Evolutionary conservation across 53 echinoderm and acorn worm genomes (phyloP), one percentile per base, ranked within the genome.

Genomic region (Paracentrotus lividus): DNA sequence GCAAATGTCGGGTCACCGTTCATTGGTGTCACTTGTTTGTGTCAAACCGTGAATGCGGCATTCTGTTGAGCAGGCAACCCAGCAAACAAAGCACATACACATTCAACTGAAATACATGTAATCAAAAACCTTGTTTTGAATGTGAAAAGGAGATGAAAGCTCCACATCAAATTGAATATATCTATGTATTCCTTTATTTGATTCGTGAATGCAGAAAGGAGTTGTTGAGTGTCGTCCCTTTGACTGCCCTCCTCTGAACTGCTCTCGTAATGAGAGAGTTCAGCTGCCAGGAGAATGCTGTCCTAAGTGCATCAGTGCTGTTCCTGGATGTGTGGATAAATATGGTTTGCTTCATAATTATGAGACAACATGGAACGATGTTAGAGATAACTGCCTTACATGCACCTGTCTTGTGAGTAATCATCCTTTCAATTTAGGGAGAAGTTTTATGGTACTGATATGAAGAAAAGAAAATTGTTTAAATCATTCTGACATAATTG

Each of bases 211-310:
- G 3, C 94, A 98, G 98, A 88, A 93, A 85, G 97, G 97, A n/a
- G 94, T 95, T 26, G 87, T 98, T 15, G 97, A 96, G 81, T 98
- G 98, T 68, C 88, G 93, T 43, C 94, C 93, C 40, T 92, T 90
- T 31, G 91, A 42, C n/a, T 98, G 98, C 85, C 95, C 96, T 29
- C 93, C 87, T 47, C 96, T 97, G 24, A 76, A 95, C 54, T 98
- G 98, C 77, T 84, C 94, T 13, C 88, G 95, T 23, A 86, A 95
- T 13, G 88, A 92, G n/a, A 93, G 96, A 34, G 94, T 97, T 32
- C 95, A 93, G 58, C 91, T 95, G n/a, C 92, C 96, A 1, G 97
- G 98, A 23, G 94, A 94, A 24, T 98, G 98, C 94, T 98, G 98
- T 85, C 97, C 96, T 9, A 92, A 81, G 40, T 98, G 97, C 47